Evolutionary conservation across 2,888 invertebrate genomes (phyloP), one percentile per base, ranked within the genome.

Genomic region (Rapana venosa): DNA sequence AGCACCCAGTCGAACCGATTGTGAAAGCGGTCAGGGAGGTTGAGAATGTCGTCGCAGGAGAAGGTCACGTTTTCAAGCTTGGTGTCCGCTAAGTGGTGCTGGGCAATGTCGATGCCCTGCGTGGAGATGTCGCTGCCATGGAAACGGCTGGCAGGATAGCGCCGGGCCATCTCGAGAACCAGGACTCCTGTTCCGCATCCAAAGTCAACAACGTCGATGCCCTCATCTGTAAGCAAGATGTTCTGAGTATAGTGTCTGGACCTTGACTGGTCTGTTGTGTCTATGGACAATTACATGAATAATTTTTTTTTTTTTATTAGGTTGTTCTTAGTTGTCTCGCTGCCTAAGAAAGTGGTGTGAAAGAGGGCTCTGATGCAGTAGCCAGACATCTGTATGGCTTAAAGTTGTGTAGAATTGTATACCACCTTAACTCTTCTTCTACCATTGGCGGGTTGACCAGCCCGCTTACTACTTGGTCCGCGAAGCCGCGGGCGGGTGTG

Each of bases 121-220:
- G 47, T 30, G 15, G 90, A 90, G 61, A 90, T 88, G 79, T 90
- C 90, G 81, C 90, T 88, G 77, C 90, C 90, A 56, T 90, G 79
- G 88, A 90, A 86, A 61, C 88, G 88, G 66, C 90, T 90, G 88
- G 86, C 88, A 26, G 90, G 90, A 47, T 83, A 90, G 61, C 86
- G 81, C 11, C n/a, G 32, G 26, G 90, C 90, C 86, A 90, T n/a
- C 56, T 88, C 86, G 22, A 86, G 87, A 36, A 86, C 74, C 30
- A 90, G 90, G 15, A 90, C 88, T 15, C 90, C 90, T 20, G 90
- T 90, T 36, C 90, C 90, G 58, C 90, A 90, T 32, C 90, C 90
- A 32, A 90, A 79, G 56, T 90, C 90, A 8, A 36, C 90, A 30
- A 90, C 86, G 26, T 90, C 88, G 0, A 90, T 90, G 77, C 90